phyloP scores from a whole-genome alignment of 1,140 invertebrate genomes.

The Bombus vancouverensis region DNA sequence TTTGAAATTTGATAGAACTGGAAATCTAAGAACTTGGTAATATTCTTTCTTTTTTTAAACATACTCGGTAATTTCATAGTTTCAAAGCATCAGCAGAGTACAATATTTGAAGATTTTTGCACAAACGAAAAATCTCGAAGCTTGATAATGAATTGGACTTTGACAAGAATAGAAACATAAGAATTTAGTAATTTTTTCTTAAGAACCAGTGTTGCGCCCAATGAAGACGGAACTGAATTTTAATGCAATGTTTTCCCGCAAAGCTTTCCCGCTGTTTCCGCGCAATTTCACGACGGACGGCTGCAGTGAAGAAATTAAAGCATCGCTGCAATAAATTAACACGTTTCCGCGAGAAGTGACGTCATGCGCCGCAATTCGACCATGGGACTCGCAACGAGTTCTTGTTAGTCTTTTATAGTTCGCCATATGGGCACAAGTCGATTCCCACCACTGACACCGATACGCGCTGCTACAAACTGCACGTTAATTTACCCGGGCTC shows the following conservation, averaged over 20 bases:
- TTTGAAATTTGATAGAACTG: background rate
- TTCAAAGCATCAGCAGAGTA: no score
- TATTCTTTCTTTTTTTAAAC: background rate
- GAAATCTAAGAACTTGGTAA: no score
- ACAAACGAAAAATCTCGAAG: background rate
- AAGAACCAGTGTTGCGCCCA: no score
- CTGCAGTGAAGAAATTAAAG: conserved; percentile 63
- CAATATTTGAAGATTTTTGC: background rate
- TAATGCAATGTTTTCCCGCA: background rate
- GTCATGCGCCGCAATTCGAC: conserved; percentile 69
- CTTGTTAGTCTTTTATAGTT: conserved; percentile 67
- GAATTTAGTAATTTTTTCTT: background rate
- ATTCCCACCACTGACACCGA: conserved; percentile 59
- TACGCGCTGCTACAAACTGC: background rate
- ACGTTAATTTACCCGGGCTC: background rate
- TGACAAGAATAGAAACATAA: background rate
- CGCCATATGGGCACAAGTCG: conserved; percentile 46
- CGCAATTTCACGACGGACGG: conserved; percentile 57
- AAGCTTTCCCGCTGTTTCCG: conserved; percentile 50
- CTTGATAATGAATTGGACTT: background rate
- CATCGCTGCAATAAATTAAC: conserved; percentile 74
- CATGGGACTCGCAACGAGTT: conserved; percentile 65
- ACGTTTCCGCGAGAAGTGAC: conserved; percentile 79
- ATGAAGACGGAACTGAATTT: conserved; percentile 1
- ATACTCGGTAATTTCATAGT: background rate